Evolutionary conservation across 2,888 invertebrate genomes (phyloP).

Genomic region (Dasysyrphus tricinctus): DNA sequence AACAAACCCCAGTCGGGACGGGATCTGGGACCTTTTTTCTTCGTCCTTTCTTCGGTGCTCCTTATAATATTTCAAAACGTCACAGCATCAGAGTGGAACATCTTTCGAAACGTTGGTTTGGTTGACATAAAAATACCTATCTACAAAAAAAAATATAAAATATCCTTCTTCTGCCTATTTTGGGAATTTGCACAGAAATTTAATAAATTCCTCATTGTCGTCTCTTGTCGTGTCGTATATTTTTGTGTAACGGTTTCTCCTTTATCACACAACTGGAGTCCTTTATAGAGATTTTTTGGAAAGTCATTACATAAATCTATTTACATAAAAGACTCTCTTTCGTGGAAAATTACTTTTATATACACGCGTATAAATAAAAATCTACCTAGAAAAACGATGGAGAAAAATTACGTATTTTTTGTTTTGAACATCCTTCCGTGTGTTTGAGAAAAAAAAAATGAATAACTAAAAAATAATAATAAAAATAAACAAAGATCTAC

Average conservation of each 20-base stretch:
- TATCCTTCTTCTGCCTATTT: constrained; percentile 50
- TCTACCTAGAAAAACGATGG: neutral
- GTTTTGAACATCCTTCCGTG: constrained; percentile 35
- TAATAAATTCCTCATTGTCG: constrained; percentile 58
- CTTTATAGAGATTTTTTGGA: constrained; percentile 37
- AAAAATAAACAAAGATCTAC: constrained; percentile 22
- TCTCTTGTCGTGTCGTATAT: constrained; percentile 29
- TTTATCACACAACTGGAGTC: constrained; percentile 26
- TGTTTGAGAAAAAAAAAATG: constrained; percentile 30
- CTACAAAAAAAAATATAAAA: neutral
- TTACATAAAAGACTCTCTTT: constrained; percentile 52
- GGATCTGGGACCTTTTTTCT: constrained; percentile 2
- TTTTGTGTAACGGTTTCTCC: constrained; percentile 37
- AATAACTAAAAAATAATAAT: constrained; percentile 1
- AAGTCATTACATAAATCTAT: constrained; percentile 52
- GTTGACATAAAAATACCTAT: constrained; percentile 45
- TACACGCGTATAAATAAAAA: neutral
- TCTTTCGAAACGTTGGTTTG: constrained; percentile 40
- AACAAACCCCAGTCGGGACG: constrained; percentile 6
- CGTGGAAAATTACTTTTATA: constrained; percentile 37
- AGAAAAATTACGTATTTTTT: constrained; percentile 52
- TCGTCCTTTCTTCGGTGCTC: neutral
- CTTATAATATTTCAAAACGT: constrained; percentile 32
- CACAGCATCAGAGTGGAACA: constrained; percentile 12
- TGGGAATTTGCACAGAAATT: constrained; percentile 60